These are phyloP conservation scores for Schizothorax lantsangensis DNA, from an alignment of 2,797 vertebrate species.

Conservation along the genomic window DNA sequence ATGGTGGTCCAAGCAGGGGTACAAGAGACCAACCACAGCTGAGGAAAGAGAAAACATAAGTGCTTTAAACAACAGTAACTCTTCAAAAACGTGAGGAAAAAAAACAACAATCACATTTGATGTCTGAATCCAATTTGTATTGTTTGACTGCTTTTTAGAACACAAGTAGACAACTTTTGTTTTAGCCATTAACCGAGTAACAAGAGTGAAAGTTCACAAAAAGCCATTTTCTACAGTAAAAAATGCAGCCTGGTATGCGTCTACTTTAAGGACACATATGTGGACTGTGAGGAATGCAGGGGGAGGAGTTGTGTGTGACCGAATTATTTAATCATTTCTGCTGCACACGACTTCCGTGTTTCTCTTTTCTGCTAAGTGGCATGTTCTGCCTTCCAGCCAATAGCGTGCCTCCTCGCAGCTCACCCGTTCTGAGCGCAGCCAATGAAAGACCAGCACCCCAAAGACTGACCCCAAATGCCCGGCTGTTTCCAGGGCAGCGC, in stretches of 20 bases:
- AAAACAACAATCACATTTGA: not conserved
- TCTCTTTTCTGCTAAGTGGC: slow-evolving; percentile 77
- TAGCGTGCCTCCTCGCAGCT: slow-evolving; percentile 75
- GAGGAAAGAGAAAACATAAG: slow-evolving; percentile 55
- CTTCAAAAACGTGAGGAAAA: no score
- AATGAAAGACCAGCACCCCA: slow-evolving; percentile 75
- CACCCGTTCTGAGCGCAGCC: slow-evolving; percentile 90
- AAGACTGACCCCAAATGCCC: slow-evolving; percentile 58
- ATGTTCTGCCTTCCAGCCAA: slow-evolving; percentile 80
- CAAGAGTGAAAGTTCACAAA: not conserved
- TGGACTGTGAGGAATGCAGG: slow-evolving; percentile 36
- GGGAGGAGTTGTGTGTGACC: slow-evolving; percentile 54
- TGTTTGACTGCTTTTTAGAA: not conserved
- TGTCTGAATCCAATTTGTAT: not conserved
- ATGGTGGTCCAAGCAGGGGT: slow-evolving; percentile 96
- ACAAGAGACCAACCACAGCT: slow-evolving; percentile 96
- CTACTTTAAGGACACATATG: not conserved
- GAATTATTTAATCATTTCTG: slow-evolving; percentile 51
- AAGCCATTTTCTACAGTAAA: not conserved
- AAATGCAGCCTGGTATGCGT: not conserved
- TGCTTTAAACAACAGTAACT: not conserved
- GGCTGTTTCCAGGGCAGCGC: slow-evolving; percentile 66
- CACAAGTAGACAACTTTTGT: not conserved
- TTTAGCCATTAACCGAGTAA: not conserved
- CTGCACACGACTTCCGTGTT: slow-evolving; percentile 66